Conservation (phyloP, 2,113 vertebrate species). For the Phalacrocorax pelagicus region DNA sequence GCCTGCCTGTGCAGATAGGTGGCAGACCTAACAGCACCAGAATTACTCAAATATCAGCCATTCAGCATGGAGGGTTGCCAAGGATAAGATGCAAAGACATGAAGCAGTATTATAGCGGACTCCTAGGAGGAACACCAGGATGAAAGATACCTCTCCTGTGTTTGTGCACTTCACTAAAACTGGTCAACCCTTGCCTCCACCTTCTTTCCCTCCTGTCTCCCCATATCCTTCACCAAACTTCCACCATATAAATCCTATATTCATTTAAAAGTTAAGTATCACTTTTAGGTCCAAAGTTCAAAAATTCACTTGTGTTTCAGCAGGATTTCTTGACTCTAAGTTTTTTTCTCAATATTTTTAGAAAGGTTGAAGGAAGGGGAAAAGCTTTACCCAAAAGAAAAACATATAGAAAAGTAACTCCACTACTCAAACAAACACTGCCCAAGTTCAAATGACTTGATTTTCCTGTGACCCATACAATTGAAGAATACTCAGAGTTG, state of each 20-base stretch:
- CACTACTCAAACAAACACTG: neutral
- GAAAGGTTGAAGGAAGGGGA: neutral
- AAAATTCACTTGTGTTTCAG: neutral
- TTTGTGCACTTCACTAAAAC: neutral
- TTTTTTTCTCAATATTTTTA: neutral
- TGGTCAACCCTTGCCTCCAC: neutral
- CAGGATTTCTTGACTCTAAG: neutral
- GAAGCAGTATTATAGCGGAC: neutral
- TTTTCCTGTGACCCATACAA: neutral
- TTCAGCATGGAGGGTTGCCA: neutral
- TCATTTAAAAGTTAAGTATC: neutral
- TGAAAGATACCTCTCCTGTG: neutral
- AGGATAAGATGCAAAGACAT: neutral
- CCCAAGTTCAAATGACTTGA: neutral
- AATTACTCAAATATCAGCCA: neutral
- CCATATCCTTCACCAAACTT: neutral
- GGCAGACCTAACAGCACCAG: neutral
- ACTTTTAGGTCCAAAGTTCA: neutral
- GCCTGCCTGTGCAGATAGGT: neutral
- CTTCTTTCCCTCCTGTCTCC: neutral
- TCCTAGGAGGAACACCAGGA: fast-evolving
- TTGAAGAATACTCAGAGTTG: neutral
- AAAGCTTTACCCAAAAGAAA: neutral
- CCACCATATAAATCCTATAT: neutral
- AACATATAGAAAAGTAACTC: neutral